These are phyloP conservation scores for Aphaenogaster rudis DNA, from an alignment of 1,140 invertebrate species.

Conservation along the genomic window DNA sequence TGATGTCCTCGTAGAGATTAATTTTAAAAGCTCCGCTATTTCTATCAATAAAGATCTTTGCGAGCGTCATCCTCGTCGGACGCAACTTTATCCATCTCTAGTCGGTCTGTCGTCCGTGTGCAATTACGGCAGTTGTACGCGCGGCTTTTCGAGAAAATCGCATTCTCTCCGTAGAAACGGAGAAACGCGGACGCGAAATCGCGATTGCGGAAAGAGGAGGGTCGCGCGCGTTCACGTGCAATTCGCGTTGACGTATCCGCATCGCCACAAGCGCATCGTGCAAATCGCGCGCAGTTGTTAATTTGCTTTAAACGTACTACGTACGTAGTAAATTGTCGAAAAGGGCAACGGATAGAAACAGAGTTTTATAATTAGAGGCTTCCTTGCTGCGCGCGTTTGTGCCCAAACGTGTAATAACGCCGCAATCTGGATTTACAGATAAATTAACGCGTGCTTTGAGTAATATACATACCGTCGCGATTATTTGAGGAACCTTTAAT, in stretches of 20 bases:
- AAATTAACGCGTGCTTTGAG: slow-evolving; percentile 54
- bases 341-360: slow-evolving; percentile 36
- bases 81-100: background rate
- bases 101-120: background rate
- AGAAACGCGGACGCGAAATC: slow-evolving; percentile 55
- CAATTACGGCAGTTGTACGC: slow-evolving; percentile 49
- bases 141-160: slow-evolving; percentile 70
- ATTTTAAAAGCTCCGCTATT: background rate
- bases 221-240: slow-evolving; percentile 43
- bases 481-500: slow-evolving; percentile 11
- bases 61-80: background rate
- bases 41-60: background rate
- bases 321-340: slow-evolving; percentile 27
- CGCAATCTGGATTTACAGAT: slow-evolving; percentile 45
- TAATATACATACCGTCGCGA: background rate
- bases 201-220: slow-evolving; percentile 42
- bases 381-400: slow-evolving; percentile 2
- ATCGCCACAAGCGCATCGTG: slow-evolving; percentile 64
- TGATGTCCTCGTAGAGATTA: background rate
- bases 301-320: slow-evolving; percentile 46
- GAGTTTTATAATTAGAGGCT: slow-evolving; percentile 60
- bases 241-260: slow-evolving; percentile 50
- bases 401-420: slow-evolving; percentile 39
- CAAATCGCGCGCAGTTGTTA: slow-evolving; percentile 66
- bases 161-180: slow-evolving; percentile 63